Evolutionary conservation across 2,113 vertebrate species (phyloP), one percentile per base, ranked within the genome.

Genomic region (Porphyrio hochstetteri): DNA sequence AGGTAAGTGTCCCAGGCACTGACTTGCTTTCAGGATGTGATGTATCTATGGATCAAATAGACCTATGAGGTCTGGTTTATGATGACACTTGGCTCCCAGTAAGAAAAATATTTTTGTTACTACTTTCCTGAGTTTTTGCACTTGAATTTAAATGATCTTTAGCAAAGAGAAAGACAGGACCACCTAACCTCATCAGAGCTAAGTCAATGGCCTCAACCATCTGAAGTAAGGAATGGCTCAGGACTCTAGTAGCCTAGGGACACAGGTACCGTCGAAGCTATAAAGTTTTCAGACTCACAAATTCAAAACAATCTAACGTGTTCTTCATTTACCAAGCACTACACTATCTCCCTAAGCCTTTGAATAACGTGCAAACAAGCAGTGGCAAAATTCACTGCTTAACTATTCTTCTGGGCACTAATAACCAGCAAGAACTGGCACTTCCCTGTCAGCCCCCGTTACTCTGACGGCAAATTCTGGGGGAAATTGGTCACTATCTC

Each of bases 391-490:
- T 18, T 61, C 48, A n/a, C 20, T 27, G 27, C 7, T 35, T 16
- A 11, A 1, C 0, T 24, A 13, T 2, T 23, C 16, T n/a, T 38
- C 19, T 11, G 13, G 53, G 6, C 57, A 28, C 16, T 13, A 14
- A 48, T 0, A 29, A 3, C 16, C 46, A 4, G 0, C 2, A 12
- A 11, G 11, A 80, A 12, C 20, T 0, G 33, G 4, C 9, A 6
- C 24, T 44, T 57, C 15, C 15, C 31, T 1, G 2, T 0, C 1
- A 10, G 8, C 21, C 25, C 33, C 18, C 16, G 2, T 40, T 6
- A 8, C 1, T 10, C 29, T 11, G 19, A 29, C 0, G 4, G 7
- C n/a, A 9, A 1, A 18, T 7, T 35, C 52, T 20, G 18, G 28
- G 11, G 52, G 8, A 14, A 40, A 12, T 2, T 3, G 10, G 18